Evolutionary conservation across 2,113 vertebrate genomes (phyloP).

Genomic region (Siniperca chuatsi): DNA sequence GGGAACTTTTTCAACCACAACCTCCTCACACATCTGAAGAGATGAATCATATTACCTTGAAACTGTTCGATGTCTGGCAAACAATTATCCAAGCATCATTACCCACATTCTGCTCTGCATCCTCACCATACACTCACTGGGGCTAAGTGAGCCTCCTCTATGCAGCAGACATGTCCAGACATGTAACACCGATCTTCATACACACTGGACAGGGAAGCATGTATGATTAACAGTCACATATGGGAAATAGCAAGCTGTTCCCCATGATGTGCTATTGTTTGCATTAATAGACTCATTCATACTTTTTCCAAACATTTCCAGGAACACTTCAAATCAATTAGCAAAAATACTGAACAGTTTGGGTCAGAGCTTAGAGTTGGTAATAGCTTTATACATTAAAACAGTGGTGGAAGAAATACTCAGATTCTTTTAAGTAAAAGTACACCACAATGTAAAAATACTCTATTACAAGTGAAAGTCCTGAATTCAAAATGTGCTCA

Average conservation of each 20-base stretch:
- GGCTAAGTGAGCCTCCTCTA: slow-evolving; percentile 27
- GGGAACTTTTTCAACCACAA: slow-evolving; percentile 21
- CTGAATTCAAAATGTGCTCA: not conserved
- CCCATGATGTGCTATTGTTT: not conserved
- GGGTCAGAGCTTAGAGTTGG: not conserved
- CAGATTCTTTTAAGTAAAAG: not conserved
- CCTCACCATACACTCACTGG: slow-evolving; percentile 3
- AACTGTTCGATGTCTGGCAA: slow-evolving; percentile 28
- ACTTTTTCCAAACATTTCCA: not conserved
- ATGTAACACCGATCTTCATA: slow-evolving; percentile 54
- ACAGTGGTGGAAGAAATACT: not conserved
- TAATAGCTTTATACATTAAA: not conserved
- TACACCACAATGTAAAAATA: not conserved
- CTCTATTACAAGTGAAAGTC: not conserved
- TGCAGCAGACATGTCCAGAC: slow-evolving; percentile 76
- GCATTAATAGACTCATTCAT: slow-evolving; percentile 5
- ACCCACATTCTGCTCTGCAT: slow-evolving; percentile 14
- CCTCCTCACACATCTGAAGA: slow-evolving; percentile 5
- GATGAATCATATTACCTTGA: slow-evolving; percentile 64
- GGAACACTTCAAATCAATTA: not conserved
- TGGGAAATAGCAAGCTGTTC: not conserved
- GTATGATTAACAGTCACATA: slow-evolving; percentile 11
- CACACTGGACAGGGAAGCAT: slow-evolving; percentile 17
- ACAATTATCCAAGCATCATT: slow-evolving; percentile 54
- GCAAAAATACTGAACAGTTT: not conserved